Evolutionary conservation across 2,113 vertebrate genomes (phyloP), one percentile per base, ranked within the genome.

Genomic region (Electrona antarctica): DNA sequence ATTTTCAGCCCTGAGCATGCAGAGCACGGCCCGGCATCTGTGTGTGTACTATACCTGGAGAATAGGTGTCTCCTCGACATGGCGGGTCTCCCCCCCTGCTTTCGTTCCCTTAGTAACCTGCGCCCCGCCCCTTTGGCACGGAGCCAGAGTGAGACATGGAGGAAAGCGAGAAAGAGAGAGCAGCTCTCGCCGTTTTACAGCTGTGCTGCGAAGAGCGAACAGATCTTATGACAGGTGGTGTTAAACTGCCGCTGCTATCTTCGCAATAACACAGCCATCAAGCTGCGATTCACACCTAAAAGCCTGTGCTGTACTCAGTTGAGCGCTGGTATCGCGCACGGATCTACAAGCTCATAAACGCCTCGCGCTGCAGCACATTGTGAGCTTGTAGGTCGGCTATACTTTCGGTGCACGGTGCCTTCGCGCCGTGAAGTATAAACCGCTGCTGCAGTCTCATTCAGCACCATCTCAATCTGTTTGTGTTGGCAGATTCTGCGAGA

Each of bases 201-300:
- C 21, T 59, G 11, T 14, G 14, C 28, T 54, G 52, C 45, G 13
- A n/a, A 33, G 49, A 28, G 60, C 33, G 14, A 49, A 21, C 1
- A 10, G 64, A 47, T 52, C 61, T 52, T 62, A 67, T 69, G 64
- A 64, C 28, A 69, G 56, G 55, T 59, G 67, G 2, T 8, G 56
- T 69, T 59, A 49, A 48, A 46, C 56, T 49, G 10, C 14, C 15
- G 21, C 10, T 13, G 12, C 21, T 69, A 46, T 55, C 67, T 28
- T 13, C 7, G 11, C n/a, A 15, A 45, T 45, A 68, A 29, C 54
- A 49, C 46, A 41, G 41, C 46, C 59, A 64, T 49, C n/a, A 4
- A 45, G 48, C 61, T 6, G 11, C 50, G 29, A 51, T 21, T 21
- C 21, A 55, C 64, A 41, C 9, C 49, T 28, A 47, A 2, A 54